Percentiles rank a stretch among this genome's conserved stretches.
Conservation (phyloP, 2,113 vertebrate species). For the Tupaia chinensis region DNA sequence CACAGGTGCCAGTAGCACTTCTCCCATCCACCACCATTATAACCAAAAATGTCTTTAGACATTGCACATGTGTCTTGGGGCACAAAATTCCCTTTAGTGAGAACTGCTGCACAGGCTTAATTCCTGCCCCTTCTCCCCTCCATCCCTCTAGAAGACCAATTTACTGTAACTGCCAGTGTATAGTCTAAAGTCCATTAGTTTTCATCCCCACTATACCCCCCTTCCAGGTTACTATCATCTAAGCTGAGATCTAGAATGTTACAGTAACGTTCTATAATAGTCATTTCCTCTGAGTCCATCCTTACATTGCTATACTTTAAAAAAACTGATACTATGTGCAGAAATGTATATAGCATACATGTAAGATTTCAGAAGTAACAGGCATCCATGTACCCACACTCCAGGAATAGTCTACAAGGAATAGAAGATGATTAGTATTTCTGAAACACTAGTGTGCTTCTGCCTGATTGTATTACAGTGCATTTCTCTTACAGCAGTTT, state of each 20-base stretch:
- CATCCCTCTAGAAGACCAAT: not conserved
- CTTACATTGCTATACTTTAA: not conserved
- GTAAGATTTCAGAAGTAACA: not conserved
- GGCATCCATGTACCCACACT: not conserved
- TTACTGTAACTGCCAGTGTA: not conserved
- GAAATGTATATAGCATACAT: not conserved
- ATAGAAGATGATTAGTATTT: not conserved
- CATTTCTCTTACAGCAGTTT: not conserved
- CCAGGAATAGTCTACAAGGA: not conserved
- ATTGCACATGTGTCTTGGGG: not conserved
- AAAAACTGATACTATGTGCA: not conserved
- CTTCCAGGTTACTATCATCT: not conserved
- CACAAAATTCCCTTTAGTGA: not conserved
- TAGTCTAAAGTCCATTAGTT: not conserved
- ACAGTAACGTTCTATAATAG: not conserved
- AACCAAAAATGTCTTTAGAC: slow-evolving; percentile 21
- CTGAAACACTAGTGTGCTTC: not conserved
- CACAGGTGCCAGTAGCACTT: not conserved
- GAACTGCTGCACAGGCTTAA: not conserved
- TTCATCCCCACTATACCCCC: not conserved
- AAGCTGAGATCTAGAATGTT: not conserved
- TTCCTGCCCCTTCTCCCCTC: not conserved
- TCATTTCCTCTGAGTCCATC: not conserved
- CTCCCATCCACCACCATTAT: not conserved
- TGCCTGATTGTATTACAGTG: not conserved